A percentile compares a stretch with the other conserved stretches of the same genome.
These are phyloP conservation scores for Lasius fuliginosus DNA, from an alignment of 2,888 invertebrate species.

Conservation along the genomic window DNA sequence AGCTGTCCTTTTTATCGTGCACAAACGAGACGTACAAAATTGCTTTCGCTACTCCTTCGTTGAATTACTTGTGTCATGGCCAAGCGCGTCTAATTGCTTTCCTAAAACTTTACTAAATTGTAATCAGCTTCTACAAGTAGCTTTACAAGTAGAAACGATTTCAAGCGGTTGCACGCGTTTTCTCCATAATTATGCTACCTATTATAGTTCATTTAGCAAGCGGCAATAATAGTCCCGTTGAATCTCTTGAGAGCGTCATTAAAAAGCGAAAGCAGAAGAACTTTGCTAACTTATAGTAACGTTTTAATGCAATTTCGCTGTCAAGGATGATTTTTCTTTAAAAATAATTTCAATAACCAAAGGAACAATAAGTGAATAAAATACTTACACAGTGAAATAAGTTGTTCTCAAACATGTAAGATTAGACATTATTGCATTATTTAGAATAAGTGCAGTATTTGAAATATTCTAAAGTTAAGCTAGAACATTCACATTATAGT, in stretches of 20 bases:
- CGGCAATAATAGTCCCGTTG: not conserved
- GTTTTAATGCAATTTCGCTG: not conserved
- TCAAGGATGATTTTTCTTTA: not conserved
- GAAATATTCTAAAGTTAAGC: not conserved
- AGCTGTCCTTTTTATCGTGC: not conserved
- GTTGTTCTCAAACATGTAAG: not conserved
- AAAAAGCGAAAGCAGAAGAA: not conserved
- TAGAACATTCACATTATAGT: not conserved
- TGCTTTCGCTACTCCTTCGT: conserved; percentile 1
- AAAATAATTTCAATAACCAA: not conserved
- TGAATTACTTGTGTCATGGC: not conserved
- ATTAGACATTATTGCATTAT: conserved; percentile 4
- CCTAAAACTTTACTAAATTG: not conserved
- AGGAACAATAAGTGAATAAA: not conserved
- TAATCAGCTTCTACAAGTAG: conserved; percentile 5
- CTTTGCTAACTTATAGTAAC: not conserved
- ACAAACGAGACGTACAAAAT: not conserved
- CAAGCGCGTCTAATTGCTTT: not conserved
- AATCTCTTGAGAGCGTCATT: not conserved
- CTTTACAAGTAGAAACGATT: not conserved
- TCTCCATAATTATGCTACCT: not conserved
- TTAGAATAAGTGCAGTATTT: not conserved
- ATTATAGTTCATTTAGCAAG: not conserved
- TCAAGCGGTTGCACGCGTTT: not conserved
- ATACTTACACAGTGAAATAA: not conserved